Conservation (phyloP, 2,797 vertebrate genomes). For the Chromobotia macracanthus region DNA sequence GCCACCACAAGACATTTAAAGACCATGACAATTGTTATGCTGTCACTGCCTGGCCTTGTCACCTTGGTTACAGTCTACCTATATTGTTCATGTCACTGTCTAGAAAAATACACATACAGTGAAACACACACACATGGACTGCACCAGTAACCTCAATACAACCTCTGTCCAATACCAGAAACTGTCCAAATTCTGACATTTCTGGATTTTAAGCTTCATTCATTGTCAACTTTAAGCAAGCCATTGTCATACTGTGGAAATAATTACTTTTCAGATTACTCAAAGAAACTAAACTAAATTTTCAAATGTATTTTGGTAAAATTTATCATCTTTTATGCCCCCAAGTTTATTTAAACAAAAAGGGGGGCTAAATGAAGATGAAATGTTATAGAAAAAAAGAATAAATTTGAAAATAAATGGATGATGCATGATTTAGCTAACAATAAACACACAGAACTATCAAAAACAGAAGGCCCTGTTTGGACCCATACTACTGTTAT, state of each 20-base stretch:
- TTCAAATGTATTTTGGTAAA: not conserved
- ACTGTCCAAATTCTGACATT: not conserved
- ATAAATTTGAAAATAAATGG: conserved; percentile 24
- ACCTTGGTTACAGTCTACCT: conserved; percentile 54
- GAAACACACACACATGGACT: conserved; percentile 18
- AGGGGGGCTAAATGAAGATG: not conserved
- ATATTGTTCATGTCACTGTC: conserved; percentile 51
- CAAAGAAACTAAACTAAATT: not conserved
- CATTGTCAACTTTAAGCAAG: not conserved
- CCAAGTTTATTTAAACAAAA: not conserved
- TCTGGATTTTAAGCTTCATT: not conserved
- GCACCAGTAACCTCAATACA: not conserved
- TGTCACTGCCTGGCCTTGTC: conserved; percentile 61
- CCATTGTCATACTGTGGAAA: not conserved
- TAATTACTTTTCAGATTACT: not conserved
- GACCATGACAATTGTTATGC: conserved; percentile 71
- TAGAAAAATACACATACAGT: conserved; percentile 37
- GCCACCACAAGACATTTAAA: conserved; percentile 52
- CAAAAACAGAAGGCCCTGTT: conserved; percentile 61
- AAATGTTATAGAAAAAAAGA: conserved; percentile 18
- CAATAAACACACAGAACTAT: conserved; percentile 63
- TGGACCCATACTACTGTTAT: conserved; percentile 69
- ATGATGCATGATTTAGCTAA: conserved; percentile 64
- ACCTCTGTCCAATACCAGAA: conserved; percentile 11
- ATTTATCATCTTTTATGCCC: not conserved